phyloP scores from a whole-genome alignment of 2,888 invertebrate genomes.

The Napeogenes inachia region DNA sequence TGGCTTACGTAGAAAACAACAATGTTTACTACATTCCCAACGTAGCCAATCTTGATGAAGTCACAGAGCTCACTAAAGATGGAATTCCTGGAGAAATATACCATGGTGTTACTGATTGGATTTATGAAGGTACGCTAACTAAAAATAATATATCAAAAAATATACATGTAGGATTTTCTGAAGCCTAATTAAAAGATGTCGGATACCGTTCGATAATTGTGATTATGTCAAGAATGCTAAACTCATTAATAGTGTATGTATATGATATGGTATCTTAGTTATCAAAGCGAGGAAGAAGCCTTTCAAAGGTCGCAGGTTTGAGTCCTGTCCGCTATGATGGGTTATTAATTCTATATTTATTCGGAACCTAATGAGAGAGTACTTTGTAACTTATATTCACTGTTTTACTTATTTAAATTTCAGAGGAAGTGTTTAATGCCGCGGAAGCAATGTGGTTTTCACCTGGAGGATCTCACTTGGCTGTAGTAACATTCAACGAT shows the following conservation, averaged over 20 bases:
- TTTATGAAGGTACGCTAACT: constrained; percentile 86
- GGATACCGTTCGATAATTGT: too few relatives aligned
- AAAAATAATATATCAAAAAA: background rate
- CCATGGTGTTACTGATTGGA: constrained; percentile 94
- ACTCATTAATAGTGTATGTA: too few relatives aligned
- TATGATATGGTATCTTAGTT: too few relatives aligned
- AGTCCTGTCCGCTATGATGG: too few relatives aligned
- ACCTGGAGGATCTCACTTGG: constrained; percentile 80
- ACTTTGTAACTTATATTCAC: background rate
- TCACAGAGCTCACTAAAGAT: constrained; percentile 75
- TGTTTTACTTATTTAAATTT: constrained; percentile 33
- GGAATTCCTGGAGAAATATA: constrained; percentile 82
- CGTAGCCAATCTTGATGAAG: constrained; percentile 46
- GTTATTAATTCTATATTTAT: too few relatives aligned
- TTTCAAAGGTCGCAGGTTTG: too few relatives aligned
- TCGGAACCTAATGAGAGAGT: too few relatives aligned
- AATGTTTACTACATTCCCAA: constrained; percentile 80
- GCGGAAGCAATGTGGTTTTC: constrained; percentile 90
- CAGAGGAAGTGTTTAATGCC: constrained; percentile 87
- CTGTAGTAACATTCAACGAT: constrained; percentile 85
- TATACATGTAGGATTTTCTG: too few relatives aligned
- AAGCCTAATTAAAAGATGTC: too few relatives aligned
- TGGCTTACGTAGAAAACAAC: constrained; percentile 82
- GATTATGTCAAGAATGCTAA: too few relatives aligned
- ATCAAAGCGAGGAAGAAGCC: too few relatives aligned